Evolutionary conservation across 2,888 invertebrate species (phyloP).

Genomic region (Rhagium mordax): DNA sequence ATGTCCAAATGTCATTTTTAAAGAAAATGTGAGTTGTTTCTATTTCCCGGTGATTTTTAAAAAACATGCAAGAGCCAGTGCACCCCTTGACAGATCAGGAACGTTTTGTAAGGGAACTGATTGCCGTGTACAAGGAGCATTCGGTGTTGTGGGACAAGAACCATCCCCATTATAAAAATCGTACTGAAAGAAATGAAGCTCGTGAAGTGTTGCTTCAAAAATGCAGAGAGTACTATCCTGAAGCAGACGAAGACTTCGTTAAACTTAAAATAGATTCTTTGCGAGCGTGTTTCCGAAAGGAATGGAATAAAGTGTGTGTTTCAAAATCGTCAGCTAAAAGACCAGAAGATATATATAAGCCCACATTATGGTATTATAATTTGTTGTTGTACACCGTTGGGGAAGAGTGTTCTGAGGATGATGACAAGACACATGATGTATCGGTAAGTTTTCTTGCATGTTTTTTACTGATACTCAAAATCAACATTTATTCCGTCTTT

Average conservation of each 20-base stretch:
- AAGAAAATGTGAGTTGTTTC: no score
- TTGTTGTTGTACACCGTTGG: constrained; percentile 54
- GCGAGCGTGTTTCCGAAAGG: constrained; percentile 53
- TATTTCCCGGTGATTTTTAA: no score
- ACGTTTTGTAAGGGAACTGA: constrained; percentile 52
- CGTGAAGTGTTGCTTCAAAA: constrained; percentile 48
- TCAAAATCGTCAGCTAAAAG: constrained; percentile 46
- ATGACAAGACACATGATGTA: constrained; percentile 28
- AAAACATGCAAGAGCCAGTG: constrained; percentile 22
- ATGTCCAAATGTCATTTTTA: no score
- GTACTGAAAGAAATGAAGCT: constrained; percentile 48
- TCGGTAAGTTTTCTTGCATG: no score
- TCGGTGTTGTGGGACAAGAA: constrained; percentile 54
- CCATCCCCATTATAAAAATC: constrained; percentile 53
- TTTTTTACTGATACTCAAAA: no score
- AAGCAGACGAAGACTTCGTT: constrained; percentile 56
- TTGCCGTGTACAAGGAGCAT: constrained; percentile 50
- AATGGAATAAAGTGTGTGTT: constrained; percentile 50
- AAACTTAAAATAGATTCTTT: constrained; percentile 53
- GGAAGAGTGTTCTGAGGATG: constrained; percentile 44
- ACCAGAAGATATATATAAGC: constrained; percentile 51
- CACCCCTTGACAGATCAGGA: constrained; percentile 51
- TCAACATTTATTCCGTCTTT: no score
- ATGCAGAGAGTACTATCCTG: constrained; percentile 52
- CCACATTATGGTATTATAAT: constrained; percentile 58